Percentiles rank a stretch among this genome's conserved stretches.
These are phyloP conservation scores for Myotis yumanensis DNA, from an alignment of 2,113 vertebrate genomes.

Conservation along the genomic window DNA sequence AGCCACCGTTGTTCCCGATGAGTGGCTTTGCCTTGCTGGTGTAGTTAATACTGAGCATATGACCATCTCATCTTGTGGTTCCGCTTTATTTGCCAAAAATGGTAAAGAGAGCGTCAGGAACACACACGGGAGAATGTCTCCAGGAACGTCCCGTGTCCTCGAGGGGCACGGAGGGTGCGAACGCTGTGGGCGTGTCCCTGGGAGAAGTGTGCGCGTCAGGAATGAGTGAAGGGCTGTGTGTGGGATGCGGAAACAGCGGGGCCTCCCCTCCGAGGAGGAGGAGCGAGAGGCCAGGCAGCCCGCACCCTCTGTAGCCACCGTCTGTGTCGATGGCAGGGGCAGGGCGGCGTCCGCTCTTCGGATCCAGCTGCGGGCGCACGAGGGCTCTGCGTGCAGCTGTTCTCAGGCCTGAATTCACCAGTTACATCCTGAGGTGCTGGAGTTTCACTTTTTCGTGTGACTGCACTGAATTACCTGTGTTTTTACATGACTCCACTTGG, in stretches of 20 bases:
- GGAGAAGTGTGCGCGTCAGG: slow-evolving; percentile 64
- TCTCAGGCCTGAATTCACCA: neutral
- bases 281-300: slow-evolving; percentile 24
- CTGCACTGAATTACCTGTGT: neutral
- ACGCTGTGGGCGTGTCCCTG: slow-evolving; percentile 65
- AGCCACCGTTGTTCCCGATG: slow-evolving; percentile 2
- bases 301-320: neutral
- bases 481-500: neutral
- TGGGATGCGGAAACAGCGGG: slow-evolving; percentile 45
- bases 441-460: slow-evolving; percentile 15
- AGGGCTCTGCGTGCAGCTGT: neutral
- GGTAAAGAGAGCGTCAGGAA: slow-evolving; percentile 62
- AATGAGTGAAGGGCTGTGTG: slow-evolving; percentile 51
- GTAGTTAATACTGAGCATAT: slow-evolving; percentile 41
- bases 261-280: slow-evolving; percentile 43
- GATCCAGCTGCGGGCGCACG: neutral
- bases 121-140: slow-evolving; percentile 58
- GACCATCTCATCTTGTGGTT: slow-evolving; percentile 59
- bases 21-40: slow-evolving; percentile 40
- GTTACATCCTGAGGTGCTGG: neutral
- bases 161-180: slow-evolving; percentile 69
- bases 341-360: neutral
- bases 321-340: neutral
- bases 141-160: slow-evolving; percentile 63
- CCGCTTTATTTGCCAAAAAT: slow-evolving; percentile 67